Evolutionary conservation across 2,797 vertebrate species (phyloP).

Genomic region (Erethizon dorsatum): DNA sequence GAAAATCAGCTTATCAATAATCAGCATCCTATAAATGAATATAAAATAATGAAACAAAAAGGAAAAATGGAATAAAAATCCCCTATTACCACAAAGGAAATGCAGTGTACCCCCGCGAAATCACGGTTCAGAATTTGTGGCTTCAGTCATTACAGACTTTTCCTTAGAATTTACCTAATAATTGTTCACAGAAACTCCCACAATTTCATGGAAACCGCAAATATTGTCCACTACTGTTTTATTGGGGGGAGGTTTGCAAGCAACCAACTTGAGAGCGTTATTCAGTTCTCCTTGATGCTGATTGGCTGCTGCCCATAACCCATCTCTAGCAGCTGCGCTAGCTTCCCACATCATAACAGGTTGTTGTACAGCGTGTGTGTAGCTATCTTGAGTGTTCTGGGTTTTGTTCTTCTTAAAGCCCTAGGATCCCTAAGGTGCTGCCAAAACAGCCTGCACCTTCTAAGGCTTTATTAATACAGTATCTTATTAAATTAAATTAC

Average conservation of each 20-base stretch:
- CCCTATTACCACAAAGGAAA: not conserved
- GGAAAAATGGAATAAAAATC: conserved; percentile 33
- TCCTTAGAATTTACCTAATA: not conserved
- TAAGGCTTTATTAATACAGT: not conserved
- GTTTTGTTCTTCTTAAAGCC: not conserved
- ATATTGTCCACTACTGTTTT: not conserved
- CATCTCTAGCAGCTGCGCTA: not conserved
- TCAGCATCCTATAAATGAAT: not conserved
- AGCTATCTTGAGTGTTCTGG: not conserved
- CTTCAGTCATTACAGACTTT: not conserved
- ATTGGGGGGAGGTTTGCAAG: not conserved
- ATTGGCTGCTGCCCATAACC: not conserved
- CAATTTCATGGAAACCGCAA: not conserved
- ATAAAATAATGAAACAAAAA: not conserved
- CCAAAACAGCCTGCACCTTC: not conserved
- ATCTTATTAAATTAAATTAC: not conserved
- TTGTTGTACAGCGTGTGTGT: not conserved
- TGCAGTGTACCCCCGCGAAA: not conserved
- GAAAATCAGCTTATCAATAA: conserved; percentile 6
- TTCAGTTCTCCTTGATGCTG: not conserved
- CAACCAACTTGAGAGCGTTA: not conserved
- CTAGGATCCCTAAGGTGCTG: not conserved
- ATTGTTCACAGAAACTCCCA: not conserved
- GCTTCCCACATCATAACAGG: not conserved
- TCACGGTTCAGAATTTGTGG: not conserved